Evolutionary conservation across 2,888 invertebrate genomes (phyloP), one percentile per base, ranked within the genome.

Genomic region (Biston betularia): DNA sequence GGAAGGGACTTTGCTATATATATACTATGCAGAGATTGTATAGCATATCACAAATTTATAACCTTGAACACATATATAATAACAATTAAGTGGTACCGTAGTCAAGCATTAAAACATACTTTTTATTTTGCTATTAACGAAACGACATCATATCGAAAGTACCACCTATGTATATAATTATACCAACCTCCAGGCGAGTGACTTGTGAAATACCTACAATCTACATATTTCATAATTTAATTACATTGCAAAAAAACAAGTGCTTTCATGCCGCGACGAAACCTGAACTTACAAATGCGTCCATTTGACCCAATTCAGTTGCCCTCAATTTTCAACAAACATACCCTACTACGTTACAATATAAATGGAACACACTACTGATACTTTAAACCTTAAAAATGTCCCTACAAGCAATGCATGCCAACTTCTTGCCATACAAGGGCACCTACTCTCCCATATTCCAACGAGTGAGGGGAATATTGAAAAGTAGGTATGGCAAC

Each of bases 391-490:
- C 69, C 65, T 69, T 62, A 62, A 68, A 65, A 72, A 69, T 72
- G 72, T 68, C 64, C 57, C 54, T 49, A 65, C 69, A 63, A 54
- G 49, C 62, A 70, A 72, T 74, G 73, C 75, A 75, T 74, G 65
- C 66, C 59, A 76, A 76, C 72, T 65, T 63, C 70, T 50, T 46
- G 60, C 63, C 72, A 74, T 54, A 65, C 70, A 68, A 77, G 79
- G 81, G 78, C 78, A 81, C 82, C 83, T 75, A 81, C 74, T 83
- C 69, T 60, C 73, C 76, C 68, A 79, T 78, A 79, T 77, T 55
- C 58, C 63, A 68, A 69, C 65, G 69, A 71, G 64, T 71, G 78
- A 62, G 68, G 65, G 78, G 82, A 82, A 81, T 83, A 82, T 76
- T 75, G 79, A 79, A 73, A 67, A 70, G 66, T 69, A 68, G 59